Percentiles rank a stretch among this genome's conserved stretches.
Conservation (phyloP, 2,113 vertebrate species). For the Merops nubicus region DNA sequence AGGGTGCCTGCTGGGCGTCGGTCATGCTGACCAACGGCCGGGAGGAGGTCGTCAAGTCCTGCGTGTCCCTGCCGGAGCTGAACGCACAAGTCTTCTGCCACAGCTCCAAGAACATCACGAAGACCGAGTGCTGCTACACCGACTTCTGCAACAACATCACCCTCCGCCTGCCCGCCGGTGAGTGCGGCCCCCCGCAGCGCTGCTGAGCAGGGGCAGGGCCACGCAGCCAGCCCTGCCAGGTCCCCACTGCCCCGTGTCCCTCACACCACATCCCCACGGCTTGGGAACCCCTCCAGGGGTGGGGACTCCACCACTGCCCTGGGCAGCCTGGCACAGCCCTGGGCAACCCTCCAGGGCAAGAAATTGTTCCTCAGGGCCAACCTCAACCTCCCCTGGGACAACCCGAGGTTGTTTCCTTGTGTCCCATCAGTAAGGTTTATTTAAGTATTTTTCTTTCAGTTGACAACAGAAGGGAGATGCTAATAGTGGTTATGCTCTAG, state of each 20-base stretch:
- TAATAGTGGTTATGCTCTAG: neutral
- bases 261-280: neutral
- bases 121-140: conserved; percentile 93
- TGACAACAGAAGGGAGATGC: neutral
- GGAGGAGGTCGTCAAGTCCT: conserved; percentile 89
- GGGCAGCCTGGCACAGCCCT: neutral
- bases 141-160: conserved; percentile 98
- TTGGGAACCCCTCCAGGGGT: neutral
- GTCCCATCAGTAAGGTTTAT: neutral
- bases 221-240: neutral
- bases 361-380: neutral
- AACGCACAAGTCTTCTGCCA: conserved; percentile 94
- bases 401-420: too few relatives aligned
- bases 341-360: neutral
- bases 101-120: conserved; percentile 90
- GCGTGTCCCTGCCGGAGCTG: conserved; percentile 87
- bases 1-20: conserved; percentile 94
- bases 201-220: too few relatives aligned
- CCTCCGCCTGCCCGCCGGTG: conserved; percentile 86
- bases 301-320: neutral
- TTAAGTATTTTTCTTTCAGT: neutral
- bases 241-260: neutral
- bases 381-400: too few relatives aligned
- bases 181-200: too few relatives aligned
- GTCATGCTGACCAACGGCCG: conserved; percentile 91